Percentiles rank a stretch among this genome's conserved stretches.
Evolutionary conservation across 2,888 invertebrate genomes (phyloP).

Genomic region (Brachyopa scutellaris): DNA sequence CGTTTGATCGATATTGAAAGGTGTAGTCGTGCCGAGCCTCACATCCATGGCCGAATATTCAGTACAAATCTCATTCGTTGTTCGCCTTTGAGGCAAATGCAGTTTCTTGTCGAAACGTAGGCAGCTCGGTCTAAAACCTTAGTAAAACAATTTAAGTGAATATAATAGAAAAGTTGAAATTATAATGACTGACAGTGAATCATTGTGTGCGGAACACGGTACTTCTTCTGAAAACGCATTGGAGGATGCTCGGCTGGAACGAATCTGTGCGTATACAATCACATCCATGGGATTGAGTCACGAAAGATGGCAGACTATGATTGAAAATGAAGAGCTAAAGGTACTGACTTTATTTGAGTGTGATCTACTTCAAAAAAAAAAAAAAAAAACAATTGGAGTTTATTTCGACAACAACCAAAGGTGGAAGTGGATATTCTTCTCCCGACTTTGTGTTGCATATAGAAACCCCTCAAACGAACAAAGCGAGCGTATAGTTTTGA

Average conservation of each 20-base stretch:
- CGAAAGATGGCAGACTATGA: slow-evolving; percentile 95
- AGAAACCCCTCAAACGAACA: too few species aligned
- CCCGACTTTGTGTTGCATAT: too few species aligned
- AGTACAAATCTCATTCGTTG: slow-evolving; percentile 49
- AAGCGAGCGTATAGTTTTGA: too few species aligned
- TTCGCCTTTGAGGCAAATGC: slow-evolving; percentile 5
- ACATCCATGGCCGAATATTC: slow-evolving; percentile 28
- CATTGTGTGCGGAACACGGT: background rate
- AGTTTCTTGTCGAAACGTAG: background rate
- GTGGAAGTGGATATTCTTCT: too few species aligned
- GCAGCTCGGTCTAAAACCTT: background rate
- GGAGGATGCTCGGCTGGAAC: slow-evolving; percentile 91
- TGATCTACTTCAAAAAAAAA: too few species aligned
- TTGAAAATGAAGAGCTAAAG: slow-evolving; percentile 85
- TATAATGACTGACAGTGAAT: slow-evolving; percentile 17
- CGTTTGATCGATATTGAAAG: slow-evolving; percentile 80
- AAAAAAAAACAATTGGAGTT: too few species aligned
- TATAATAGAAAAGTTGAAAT: background rate
- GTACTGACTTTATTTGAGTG: slow-evolving; percentile 82
- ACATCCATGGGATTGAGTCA: slow-evolving; percentile 90
- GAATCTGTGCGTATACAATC: slow-evolving; percentile 88
- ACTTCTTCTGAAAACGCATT: background rate
- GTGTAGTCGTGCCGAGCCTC: slow-evolving; percentile 29
- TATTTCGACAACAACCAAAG: too few species aligned
- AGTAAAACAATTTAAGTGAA: background rate